Percentiles rank a stretch among this genome's conserved stretches.
These are phyloP conservation scores for Desoria tigrina DNA, from an alignment of 2,888 invertebrate species.

Conservation along the genomic window DNA sequence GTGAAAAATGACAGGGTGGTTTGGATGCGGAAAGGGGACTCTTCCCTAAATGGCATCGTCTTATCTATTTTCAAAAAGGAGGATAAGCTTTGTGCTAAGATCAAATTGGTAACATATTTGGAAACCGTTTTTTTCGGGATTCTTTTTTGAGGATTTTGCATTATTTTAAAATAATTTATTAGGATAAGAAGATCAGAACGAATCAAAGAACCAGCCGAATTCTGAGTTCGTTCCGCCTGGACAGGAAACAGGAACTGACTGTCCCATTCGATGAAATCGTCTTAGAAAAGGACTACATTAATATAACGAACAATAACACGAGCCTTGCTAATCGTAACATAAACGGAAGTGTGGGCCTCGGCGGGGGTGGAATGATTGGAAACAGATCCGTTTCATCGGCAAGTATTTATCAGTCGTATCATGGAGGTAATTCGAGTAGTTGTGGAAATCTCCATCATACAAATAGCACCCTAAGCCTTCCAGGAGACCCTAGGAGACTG, in stretches of 20 bases:
- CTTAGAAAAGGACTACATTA: constrained; percentile 33
- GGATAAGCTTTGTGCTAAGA: constrained; percentile 36
- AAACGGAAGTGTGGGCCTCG: neutral
- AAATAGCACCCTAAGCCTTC: constrained; percentile 39
- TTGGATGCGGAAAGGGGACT: constrained; percentile 36
- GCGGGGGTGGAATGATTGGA: neutral
- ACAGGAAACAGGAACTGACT: constrained; percentile 36
- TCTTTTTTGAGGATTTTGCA: neutral
- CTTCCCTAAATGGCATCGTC: constrained; percentile 31
- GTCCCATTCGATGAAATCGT: constrained; percentile 45
- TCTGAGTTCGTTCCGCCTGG: constrained; percentile 39
- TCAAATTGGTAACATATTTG: constrained; percentile 30
- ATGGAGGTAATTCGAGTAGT: neutral
- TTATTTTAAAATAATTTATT: neutral
- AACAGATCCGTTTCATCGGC: constrained; percentile 6
- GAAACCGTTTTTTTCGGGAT: neutral
- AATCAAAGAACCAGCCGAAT: constrained; percentile 30
- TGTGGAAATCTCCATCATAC: constrained; percentile 1
- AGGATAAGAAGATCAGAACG: constrained; percentile 41
- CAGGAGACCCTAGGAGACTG: constrained; percentile 29
- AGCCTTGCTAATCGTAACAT: neutral
- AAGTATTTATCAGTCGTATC: neutral
- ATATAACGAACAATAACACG: constrained; percentile 23
- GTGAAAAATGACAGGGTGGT: constrained; percentile 43
- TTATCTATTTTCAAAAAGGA: constrained; percentile 40